These are phyloP conservation scores for Crossoptilon crossoptilon DNA, from an alignment of 2,797 vertebrate species.

Conservation along the genomic window DNA sequence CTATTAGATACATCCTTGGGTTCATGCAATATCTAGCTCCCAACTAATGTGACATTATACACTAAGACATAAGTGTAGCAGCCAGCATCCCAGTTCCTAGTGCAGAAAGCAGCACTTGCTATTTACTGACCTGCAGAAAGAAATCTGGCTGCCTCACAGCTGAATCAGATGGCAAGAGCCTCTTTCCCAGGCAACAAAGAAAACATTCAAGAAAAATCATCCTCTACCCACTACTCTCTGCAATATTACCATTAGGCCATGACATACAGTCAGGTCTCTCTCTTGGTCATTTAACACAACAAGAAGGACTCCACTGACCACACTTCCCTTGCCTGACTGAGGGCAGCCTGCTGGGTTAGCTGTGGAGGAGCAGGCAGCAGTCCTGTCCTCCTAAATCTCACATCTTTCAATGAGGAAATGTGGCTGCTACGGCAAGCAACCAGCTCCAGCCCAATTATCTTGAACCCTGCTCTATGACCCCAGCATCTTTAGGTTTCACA, in stretches of 20 bases:
- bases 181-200: not conserved
- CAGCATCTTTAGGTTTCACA: not conserved
- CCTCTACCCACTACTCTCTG: not conserved
- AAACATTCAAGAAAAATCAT: not conserved
- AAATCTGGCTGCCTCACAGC: not conserved
- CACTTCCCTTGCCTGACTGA: not conserved
- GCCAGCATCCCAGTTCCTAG: not conserved
- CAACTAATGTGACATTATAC: not conserved
- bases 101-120: not conserved
- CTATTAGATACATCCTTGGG: not conserved
- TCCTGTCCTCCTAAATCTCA: not conserved
- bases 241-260: not conserved
- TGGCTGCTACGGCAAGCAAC: not conserved
- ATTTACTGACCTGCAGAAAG: slow-evolving; percentile 12
- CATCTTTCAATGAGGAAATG: not conserved
- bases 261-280: not conserved
- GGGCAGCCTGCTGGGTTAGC: not conserved
- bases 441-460: not conserved
- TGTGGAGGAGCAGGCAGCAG: not conserved
- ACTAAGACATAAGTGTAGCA: not conserved
- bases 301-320: not conserved
- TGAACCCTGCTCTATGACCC: not conserved
- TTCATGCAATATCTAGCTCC: not conserved
- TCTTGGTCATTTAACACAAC: not conserved
- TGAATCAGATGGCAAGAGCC: not conserved